phyloP scores from a whole-genome alignment of 2,797 vertebrate species.

The Notamacropus eugenii region DNA sequence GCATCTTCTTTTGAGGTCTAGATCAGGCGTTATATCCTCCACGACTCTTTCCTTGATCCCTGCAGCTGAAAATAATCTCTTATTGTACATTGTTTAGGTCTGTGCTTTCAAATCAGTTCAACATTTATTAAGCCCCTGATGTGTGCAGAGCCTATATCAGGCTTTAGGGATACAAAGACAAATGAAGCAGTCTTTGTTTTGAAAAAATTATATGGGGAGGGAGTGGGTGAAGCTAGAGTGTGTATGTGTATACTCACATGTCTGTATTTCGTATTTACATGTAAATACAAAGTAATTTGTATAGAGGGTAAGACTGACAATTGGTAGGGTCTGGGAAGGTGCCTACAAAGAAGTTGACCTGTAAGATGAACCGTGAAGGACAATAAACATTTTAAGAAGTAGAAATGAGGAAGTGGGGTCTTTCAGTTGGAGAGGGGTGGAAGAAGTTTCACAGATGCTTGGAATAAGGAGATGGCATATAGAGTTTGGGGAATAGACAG shows the following conservation, averaged over 20 bases:
- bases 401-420: not conserved
- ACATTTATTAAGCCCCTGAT: not conserved
- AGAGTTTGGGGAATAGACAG: not conserved
- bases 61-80: not conserved
- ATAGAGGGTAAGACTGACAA: not conserved
- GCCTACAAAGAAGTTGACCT: too few relatives aligned
- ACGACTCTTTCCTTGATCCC: not conserved
- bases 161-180: not conserved
- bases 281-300: not conserved
- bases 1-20: not conserved
- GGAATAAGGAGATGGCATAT: not conserved
- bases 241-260: not conserved
- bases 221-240: not conserved
- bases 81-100: not conserved
- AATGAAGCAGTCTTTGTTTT: not conserved
- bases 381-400: not conserved
- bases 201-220: not conserved
- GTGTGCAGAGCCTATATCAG: not conserved
- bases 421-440: not conserved
- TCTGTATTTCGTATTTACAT: too few relatives aligned
- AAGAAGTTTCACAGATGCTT: not conserved
- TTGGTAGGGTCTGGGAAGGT: too few relatives aligned
- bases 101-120: not conserved
- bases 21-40: not conserved
- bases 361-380: too few relatives aligned